phyloP scores from a whole-genome alignment of 2,113 vertebrate species.

The Anhinga rufa region DNA sequence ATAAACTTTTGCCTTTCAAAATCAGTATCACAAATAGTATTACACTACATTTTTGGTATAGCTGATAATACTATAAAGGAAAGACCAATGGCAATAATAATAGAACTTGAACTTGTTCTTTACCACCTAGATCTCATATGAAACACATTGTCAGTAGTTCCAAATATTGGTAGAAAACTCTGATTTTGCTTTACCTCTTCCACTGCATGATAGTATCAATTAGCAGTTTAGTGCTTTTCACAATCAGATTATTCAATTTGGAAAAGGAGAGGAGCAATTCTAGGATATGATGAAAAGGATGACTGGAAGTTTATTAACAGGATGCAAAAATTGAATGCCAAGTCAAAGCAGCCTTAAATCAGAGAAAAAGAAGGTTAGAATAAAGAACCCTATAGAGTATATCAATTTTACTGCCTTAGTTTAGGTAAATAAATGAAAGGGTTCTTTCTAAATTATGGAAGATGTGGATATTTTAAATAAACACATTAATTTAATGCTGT shows the following conservation, averaged over 20 bases:
- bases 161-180: neutral
- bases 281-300: neutral
- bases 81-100: neutral
- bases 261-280: neutral
- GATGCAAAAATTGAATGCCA: neutral
- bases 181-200: neutral
- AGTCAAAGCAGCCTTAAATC: neutral
- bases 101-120: neutral
- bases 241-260: neutral
- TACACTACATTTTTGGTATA: neutral
- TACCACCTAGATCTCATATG: neutral
- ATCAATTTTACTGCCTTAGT: neutral
- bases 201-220: neutral
- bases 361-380: neutral
- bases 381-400: neutral
- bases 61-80: neutral
- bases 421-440: constrained; percentile 20
- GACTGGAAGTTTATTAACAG: neutral
- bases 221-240: neutral
- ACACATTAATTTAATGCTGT: neutral
- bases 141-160: neutral
- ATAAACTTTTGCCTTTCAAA: neutral
- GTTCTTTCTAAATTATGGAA: constrained; percentile 14
- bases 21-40: neutral
- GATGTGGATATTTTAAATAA: constrained; percentile 9